Conservation (phyloP, 2,797 vertebrate species). For the Alcedo quadribrachys region DNA sequence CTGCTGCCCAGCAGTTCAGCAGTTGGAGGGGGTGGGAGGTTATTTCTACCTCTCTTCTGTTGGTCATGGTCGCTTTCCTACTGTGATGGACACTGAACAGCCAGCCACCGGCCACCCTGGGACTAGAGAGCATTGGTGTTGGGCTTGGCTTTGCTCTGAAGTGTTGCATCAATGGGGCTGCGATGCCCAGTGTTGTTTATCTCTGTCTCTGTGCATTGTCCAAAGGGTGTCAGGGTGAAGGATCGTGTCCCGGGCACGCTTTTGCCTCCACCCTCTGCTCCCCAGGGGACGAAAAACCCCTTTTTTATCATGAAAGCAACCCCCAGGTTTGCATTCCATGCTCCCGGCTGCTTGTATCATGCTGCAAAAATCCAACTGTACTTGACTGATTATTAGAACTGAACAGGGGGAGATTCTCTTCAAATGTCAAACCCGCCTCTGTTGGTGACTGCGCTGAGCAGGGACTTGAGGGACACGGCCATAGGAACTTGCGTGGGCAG, state of each 20-base stretch:
- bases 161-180: neutral
- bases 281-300: neutral
- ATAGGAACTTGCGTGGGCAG: neutral
- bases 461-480: neutral
- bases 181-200: neutral
- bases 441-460: neutral
- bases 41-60: conserved; percentile 1
- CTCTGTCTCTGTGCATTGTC: neutral
- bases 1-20: neutral
- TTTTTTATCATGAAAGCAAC: conserved; percentile 10
- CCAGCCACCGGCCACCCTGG: neutral
- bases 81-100: neutral
- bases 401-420: conserved; percentile 45
- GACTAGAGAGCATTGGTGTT: neutral
- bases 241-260: neutral
- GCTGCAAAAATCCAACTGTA: conserved; percentile 44
- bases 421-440: conserved; percentile 33
- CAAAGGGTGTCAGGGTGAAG: neutral
- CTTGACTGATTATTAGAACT: conserved; percentile 36
- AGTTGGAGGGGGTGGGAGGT: neutral
- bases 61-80: conserved; percentile 8
- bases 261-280: neutral
- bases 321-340: neutral
- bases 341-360: conserved; percentile 24
- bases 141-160: conserved; percentile 10